Conservation (phyloP, 2,113 vertebrate species). For the Seriola aureovittata region DNA sequence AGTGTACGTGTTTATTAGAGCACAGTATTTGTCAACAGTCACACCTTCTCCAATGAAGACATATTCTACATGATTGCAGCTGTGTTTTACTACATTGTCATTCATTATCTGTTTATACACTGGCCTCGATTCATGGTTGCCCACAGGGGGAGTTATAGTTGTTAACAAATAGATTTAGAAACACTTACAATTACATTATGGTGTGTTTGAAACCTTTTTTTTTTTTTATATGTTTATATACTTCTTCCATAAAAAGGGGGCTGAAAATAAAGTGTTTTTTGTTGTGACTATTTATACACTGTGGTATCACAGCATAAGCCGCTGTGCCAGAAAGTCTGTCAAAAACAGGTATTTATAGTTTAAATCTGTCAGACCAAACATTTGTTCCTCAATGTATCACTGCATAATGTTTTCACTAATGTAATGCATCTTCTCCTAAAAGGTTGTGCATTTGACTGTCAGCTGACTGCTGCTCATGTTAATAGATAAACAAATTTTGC, state of each 20-base stretch:
- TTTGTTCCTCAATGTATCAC: neutral
- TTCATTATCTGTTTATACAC: too few species aligned
- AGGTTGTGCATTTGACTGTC: conserved; percentile 1
- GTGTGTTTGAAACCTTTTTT: neutral
- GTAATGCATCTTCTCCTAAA: neutral
- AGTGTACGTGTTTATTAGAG: neutral
- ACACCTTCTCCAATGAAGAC: too few species aligned
- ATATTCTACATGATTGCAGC: too few species aligned
- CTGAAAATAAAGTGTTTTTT: neutral
- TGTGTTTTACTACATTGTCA: too few species aligned
- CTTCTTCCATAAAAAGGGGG: too few species aligned
- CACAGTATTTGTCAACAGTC: too few species aligned
- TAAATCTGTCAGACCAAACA: neutral
- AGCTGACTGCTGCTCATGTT: neutral
- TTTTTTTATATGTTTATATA: too few species aligned
- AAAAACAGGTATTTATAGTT: neutral
- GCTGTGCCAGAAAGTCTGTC: neutral
- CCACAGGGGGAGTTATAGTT: too few species aligned
- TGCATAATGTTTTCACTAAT: neutral
- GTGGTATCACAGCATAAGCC: too few species aligned
- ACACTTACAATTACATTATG: neutral
- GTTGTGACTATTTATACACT: too few species aligned
- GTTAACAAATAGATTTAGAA: too few species aligned
- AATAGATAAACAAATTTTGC: neutral
- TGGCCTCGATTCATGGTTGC: too few species aligned